These are phyloP conservation scores for Disparrhopalites patrizii DNA, from an alignment of 2,888 invertebrate species.

Conservation along the genomic window DNA sequence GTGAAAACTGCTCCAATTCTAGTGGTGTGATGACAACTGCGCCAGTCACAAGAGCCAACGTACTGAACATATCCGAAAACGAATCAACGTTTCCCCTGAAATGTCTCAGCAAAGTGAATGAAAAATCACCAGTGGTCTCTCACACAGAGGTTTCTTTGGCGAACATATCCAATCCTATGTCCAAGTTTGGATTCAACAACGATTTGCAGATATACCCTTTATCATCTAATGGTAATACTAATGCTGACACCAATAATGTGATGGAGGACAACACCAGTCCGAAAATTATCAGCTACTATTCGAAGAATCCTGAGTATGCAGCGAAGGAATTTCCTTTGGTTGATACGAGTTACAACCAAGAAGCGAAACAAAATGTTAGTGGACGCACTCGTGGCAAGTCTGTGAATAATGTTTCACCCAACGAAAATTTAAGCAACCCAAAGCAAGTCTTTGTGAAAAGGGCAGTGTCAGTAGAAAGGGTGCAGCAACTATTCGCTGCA, in stretches of 20 bases:
- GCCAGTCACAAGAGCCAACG: not conserved
- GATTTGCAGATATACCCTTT: not conserved
- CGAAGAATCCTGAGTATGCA: conserved; percentile 4
- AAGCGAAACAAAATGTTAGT: no score
- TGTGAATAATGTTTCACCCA: no score
- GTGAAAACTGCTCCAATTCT: no score
- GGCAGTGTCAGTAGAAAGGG: no score
- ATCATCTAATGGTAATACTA: not conserved
- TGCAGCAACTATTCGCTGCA: no score
- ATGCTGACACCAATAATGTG: not conserved
- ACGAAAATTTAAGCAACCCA: no score
- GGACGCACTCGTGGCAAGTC: no score
- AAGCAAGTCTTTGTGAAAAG: no score
- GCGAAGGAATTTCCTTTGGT: no score
- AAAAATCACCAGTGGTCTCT: not conserved
- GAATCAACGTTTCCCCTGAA: no score
- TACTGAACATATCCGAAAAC: not conserved
- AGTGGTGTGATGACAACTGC: not conserved
- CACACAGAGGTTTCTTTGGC: not conserved
- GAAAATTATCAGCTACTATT: not conserved
- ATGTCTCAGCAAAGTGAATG: no score
- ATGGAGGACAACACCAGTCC: not conserved
- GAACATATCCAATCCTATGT: not conserved
- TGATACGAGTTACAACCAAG: no score
- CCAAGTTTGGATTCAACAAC: not conserved